These are phyloP conservation scores for Parasteatoda tepidariorum DNA, from an alignment of 1,140 invertebrate genomes.

Conservation along the genomic window DNA sequence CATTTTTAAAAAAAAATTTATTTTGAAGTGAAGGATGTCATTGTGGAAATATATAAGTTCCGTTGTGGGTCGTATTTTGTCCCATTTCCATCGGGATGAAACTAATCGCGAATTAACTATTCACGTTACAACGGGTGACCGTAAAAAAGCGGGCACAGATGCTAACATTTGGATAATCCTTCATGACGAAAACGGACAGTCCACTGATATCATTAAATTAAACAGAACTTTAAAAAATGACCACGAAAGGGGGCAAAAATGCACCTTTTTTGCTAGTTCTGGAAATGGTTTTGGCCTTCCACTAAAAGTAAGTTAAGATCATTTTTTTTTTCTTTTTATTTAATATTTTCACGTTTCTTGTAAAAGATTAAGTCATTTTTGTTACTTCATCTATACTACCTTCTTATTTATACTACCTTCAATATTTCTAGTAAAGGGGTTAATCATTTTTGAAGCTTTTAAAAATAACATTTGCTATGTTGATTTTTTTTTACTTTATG, in stretches of 20 bases:
- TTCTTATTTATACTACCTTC: too few relatives aligned
- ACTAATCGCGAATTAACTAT: conserved; percentile 60
- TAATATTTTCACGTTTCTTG: neutral
- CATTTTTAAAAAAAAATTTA: neutral
- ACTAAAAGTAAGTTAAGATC: conserved; percentile 6
- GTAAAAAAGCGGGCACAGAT: conserved; percentile 68
- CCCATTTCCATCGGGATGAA: conserved; percentile 35
- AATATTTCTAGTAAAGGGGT: too few relatives aligned
- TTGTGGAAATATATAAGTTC: neutral
- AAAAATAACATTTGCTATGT: too few relatives aligned
- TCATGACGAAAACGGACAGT: conserved; percentile 65
- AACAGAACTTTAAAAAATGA: conserved; percentile 68
- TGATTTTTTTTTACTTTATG: too few relatives aligned
- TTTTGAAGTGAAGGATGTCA: neutral
- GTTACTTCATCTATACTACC: neutral
- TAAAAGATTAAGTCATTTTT: too few relatives aligned
- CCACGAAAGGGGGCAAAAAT: conserved; percentile 68
- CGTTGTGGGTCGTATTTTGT: conserved; percentile 27
- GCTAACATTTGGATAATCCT: conserved; percentile 68
- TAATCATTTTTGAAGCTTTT: too few relatives aligned
- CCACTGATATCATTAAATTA: conserved; percentile 66
- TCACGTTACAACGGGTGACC: conserved; percentile 70
- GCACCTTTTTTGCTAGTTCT: conserved; percentile 65
- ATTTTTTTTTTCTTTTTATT: neutral
- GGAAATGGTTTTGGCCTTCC: conserved; percentile 48